Evolutionary conservation across 2,888 invertebrate genomes (phyloP).

Genomic region (Diloba caeruleocephala): DNA sequence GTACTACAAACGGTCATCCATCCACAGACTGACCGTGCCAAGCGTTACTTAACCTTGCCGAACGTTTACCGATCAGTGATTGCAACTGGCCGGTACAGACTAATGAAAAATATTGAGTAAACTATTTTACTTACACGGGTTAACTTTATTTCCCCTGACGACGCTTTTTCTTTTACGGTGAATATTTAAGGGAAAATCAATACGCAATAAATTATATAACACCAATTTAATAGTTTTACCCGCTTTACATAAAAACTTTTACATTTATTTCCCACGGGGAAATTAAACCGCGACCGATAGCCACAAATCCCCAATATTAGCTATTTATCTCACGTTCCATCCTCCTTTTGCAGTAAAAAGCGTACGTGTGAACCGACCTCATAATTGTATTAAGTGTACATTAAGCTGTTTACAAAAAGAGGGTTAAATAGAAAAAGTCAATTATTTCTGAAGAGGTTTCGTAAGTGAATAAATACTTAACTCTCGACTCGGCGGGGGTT

Average conservation of each 20-base stretch:
- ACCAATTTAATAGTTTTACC: slow-evolving; percentile 42
- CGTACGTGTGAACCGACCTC: slow-evolving; percentile 53
- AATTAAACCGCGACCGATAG: slow-evolving; percentile 36
- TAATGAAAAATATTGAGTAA: too few species aligned
- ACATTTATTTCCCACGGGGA: slow-evolving; percentile 41
- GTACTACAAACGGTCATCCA: too few species aligned
- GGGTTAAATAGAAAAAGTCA: slow-evolving; percentile 39
- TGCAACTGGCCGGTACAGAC: too few species aligned
- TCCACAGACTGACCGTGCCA: too few species aligned
- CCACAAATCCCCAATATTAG: slow-evolving; percentile 49
- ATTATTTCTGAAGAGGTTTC: slow-evolving; percentile 18
- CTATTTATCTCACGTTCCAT: slow-evolving; percentile 59
- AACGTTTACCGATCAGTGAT: too few species aligned
- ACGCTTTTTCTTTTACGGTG: too few species aligned
- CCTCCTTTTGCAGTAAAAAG: slow-evolving; percentile 50
- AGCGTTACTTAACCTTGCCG: too few species aligned
- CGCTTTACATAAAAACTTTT: slow-evolving; percentile 28
- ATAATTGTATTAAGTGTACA: slow-evolving; percentile 52
- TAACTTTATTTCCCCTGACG: too few species aligned
- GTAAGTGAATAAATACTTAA: too few species aligned
- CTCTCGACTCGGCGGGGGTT: too few species aligned
- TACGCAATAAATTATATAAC: slow-evolving; percentile 27
- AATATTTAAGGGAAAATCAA: too few species aligned
- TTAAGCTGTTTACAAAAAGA: slow-evolving; percentile 27
- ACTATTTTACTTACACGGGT: too few species aligned